phyloP scores from a whole-genome alignment of 2,888 invertebrate genomes.

The Agriopis leucophaearia region DNA sequence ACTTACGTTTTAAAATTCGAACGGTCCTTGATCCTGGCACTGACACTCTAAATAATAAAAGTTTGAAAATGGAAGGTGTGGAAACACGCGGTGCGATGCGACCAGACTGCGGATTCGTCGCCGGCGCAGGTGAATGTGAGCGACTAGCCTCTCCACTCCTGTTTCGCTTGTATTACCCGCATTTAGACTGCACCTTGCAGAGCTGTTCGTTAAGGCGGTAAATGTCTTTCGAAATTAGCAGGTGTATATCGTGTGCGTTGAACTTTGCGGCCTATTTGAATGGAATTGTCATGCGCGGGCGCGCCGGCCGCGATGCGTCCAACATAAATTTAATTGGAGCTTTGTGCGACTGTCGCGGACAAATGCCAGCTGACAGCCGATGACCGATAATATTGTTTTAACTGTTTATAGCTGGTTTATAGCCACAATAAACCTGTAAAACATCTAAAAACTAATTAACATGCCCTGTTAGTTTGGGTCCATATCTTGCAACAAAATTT shows the following conservation, averaged over 20 bases:
- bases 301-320: conserved; percentile 59
- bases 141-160: conserved; percentile 75
- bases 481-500: too few relatives aligned
- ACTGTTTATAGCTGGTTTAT: too few relatives aligned
- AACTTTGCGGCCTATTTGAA: conserved; percentile 79
- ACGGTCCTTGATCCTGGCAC: conserved; percentile 64
- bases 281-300: conserved; percentile 66
- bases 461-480: too few relatives aligned
- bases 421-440: too few relatives aligned
- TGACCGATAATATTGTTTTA: not conserved
- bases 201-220: conserved; percentile 54
- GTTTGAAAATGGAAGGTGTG: conserved; percentile 59
- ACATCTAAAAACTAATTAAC: too few relatives aligned
- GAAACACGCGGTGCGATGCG: conserved; percentile 53
- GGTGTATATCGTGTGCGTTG: conserved; percentile 77
- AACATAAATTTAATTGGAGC: conserved; percentile 64
- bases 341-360: conserved; percentile 46
- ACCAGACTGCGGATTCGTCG: conserved; percentile 76
- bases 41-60: conserved; percentile 61
- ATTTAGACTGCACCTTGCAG: conserved; percentile 61
- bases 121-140: conserved; percentile 80
- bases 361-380: conserved; percentile 9
- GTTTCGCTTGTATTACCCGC: conserved; percentile 70
- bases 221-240: conserved; percentile 66
- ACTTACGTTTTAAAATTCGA: conserved; percentile 48